Base-by-base conservation (phyloP, 1,140 invertebrate species). In the Berghia stephanieae region DNA sequence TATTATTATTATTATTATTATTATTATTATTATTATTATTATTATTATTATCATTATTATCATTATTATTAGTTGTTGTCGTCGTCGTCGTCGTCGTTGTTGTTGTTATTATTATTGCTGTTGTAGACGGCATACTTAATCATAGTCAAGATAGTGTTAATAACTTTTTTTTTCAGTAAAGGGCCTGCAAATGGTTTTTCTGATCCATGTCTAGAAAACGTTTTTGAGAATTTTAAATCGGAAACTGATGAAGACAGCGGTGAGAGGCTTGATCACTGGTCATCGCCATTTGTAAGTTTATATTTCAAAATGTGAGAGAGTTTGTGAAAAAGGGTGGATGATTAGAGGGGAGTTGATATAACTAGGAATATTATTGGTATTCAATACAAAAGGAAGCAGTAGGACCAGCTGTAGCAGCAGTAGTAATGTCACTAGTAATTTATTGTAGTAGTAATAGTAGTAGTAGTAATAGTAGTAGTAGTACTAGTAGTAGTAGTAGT, bases 401-500 rank as follows among this genome's bases (percentile, higher is more conserved):
- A 60, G 57, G 8, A 60, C n/a, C 57, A 60, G n/a, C 57, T 8
- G 71, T 55, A 73, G 71, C 42, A 69, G 67, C 42, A 43, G 67
- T 38, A 69, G 70, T 44, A 72, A 44, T 36, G 49, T 38, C 42
- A n/a, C n/a, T n/a, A n/a, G n/a, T n/a, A n/a, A n/a, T n/a, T n/a
- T n/a, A n/a, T n/a, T n/a, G n/a, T n/a, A 72, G 70, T 27, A 72
- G 70, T 52, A 8, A 31, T 24, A 60, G 57, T 24, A 60, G n/a
- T 24, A 40, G 43, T 38, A 69, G 67, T 38, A 69, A 38, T 38
- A 36, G 8, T 18, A 69, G 70, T 55, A 1, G 73, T 55, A 1
- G 70, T 55, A 73, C 40, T 55, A 73, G 70, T 46, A 40, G 67
- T 38, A 69, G 70, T 38, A 69, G 67, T 69, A 69, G 67, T 69